A percentile compares a stretch with the other conserved stretches of the same genome.
These are phyloP conservation scores for Malacosoma neustria DNA, from an alignment of 2,888 invertebrate genomes.

Conservation along the genomic window DNA sequence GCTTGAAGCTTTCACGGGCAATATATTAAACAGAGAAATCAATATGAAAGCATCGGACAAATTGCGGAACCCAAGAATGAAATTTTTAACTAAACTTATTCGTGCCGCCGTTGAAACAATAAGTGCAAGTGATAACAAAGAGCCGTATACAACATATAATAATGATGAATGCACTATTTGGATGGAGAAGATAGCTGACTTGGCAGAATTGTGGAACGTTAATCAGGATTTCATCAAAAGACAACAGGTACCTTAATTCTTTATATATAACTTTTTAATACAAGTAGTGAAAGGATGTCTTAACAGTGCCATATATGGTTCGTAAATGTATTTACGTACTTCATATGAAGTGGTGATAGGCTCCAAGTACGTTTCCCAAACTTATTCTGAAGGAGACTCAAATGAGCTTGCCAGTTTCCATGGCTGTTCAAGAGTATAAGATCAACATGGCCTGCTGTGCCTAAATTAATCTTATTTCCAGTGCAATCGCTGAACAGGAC, in stretches of 20 bases:
- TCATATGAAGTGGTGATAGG: too few species aligned
- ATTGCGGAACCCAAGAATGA: constrained; percentile 78
- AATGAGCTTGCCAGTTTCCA: too few species aligned
- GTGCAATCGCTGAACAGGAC: too few species aligned
- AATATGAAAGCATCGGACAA: constrained; percentile 80
- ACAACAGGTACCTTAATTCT: constrained; percentile 79
- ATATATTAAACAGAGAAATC: constrained; percentile 66
- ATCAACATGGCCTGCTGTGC: too few species aligned
- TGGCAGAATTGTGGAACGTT: constrained; percentile 86
- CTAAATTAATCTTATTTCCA: too few species aligned
- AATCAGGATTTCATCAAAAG: constrained; percentile 82
- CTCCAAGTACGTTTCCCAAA: too few species aligned
- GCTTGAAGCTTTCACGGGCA: constrained; percentile 58
- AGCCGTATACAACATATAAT: constrained; percentile 53
- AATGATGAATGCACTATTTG: constrained; percentile 69
- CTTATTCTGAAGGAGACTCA: too few species aligned
- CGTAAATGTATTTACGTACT: too few species aligned
- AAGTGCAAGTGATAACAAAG: constrained; percentile 72
- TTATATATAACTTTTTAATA: not conserved
- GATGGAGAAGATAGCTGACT: constrained; percentile 81
- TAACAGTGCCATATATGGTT: too few species aligned
- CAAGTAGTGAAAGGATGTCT: too few species aligned
- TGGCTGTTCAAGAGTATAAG: too few species aligned
- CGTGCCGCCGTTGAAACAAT: constrained; percentile 84
- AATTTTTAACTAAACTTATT: constrained; percentile 84